Evolutionary conservation across 2,113 vertebrate genomes (phyloP), one percentile per base, ranked within the genome.

Genomic region (Tinamus guttatus): DNA sequence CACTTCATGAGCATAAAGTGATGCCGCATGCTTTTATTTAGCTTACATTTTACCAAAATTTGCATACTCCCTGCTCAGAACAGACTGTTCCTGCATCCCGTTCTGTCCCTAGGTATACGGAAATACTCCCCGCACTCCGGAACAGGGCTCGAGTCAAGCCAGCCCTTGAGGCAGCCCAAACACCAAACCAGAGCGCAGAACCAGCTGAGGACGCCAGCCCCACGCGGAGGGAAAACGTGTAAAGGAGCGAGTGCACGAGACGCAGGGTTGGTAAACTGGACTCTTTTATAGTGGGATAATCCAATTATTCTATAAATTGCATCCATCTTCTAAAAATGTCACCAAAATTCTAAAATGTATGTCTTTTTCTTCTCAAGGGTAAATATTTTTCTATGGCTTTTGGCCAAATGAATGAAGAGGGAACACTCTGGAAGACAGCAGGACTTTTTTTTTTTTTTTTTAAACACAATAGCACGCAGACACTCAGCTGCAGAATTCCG

Each of bases 61-160:
- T 60, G 18, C 41, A n/a, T 54, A 77, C 41, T 75, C 21, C 51
- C 60, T 56, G 52, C 56, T 73, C 49, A 54, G 69, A 30, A 28
- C 34, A 34, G 38, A 14, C 69, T 52, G 24, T 28, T 71, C 25
- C 25, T 21, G 1, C 32, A 19, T 27, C 28, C 64, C 17, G n/a
- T 16, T 73, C 34, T 24, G 34, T 13, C 89, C 93, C 95, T 96
- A 64, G 34, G 9, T 97, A 94, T 90, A 93, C 83, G 97, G 95
- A 93, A 96, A 94, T 88, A 67, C 87, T 64, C 36, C 47, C 67
- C 85, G 60, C 25, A 60, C 88, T 70, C 88, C 20, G 41, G 75
- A 41, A n/a, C 6, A 8, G 45, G 28, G 7, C 21, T 60, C 24
- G 12, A 70, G 77, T 6, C 28, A 64, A 70, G 65, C 17, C 11